These are phyloP conservation scores for Pentamera pediparva DNA, from an alignment of 53 echinoderm and acorn worm species.

Conservation along the genomic window DNA sequence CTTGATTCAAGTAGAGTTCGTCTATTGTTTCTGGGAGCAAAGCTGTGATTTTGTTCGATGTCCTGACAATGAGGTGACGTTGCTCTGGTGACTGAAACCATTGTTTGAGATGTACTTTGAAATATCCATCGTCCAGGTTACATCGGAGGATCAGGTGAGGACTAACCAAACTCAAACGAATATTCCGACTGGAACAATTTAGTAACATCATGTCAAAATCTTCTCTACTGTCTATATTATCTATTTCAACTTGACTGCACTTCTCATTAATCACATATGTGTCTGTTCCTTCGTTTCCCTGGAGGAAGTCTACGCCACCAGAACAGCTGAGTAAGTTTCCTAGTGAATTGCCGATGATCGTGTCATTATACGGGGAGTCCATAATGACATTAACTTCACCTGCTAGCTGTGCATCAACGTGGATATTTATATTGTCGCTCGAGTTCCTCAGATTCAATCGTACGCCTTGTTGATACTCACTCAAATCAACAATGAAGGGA, in stretches of 20 bases:
- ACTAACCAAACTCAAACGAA: slow-evolving; percentile 1
- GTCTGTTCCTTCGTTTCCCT: slow-evolving; percentile 21
- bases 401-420: background rate
- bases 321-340: slow-evolving; percentile 26
- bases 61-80: slow-evolving; percentile 25
- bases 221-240: slow-evolving; percentile 1
- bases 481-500: slow-evolving; percentile 5
- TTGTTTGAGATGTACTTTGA: slow-evolving; percentile 6
- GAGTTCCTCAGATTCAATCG: background rate
- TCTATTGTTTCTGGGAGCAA: slow-evolving; percentile 4
- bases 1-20: slow-evolving; percentile 6
- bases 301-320: slow-evolving; percentile 13
- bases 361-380: slow-evolving; percentile 19
- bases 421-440: background rate
- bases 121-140: slow-evolving; percentile 2
- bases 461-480: slow-evolving; percentile 19
- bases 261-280: slow-evolving; percentile 24
- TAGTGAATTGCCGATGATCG: slow-evolving; percentile 18
- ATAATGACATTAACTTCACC: slow-evolving; percentile 13
- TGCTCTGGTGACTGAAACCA: slow-evolving; percentile 27
- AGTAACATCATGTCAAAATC: slow-evolving; percentile 29
- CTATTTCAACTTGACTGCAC: background rate
- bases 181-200: slow-evolving; percentile 11
- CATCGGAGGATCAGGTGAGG: slow-evolving; percentile 1
- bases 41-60: slow-evolving; percentile 8